A percentile compares a stretch with the other conserved stretches of the same genome.
These are phyloP conservation scores for Chaitophorus viminalis DNA, from an alignment of 2,888 invertebrate genomes.

Conservation along the genomic window DNA sequence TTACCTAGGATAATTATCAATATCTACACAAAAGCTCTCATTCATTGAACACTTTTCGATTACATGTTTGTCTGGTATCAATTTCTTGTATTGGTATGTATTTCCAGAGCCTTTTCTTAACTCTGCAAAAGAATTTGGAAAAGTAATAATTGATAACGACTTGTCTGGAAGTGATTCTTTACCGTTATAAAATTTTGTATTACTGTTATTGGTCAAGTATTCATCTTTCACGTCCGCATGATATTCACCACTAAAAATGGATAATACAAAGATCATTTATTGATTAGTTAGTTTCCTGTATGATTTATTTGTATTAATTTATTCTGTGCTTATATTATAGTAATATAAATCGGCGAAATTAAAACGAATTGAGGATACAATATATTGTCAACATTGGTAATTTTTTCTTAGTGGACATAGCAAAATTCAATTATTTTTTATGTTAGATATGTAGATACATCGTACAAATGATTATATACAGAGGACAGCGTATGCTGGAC, in stretches of 20 bases:
- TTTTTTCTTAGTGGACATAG: no score
- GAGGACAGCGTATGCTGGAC: no score
- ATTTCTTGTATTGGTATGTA: conserved; percentile 7
- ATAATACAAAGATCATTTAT: not conserved
- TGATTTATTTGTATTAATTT: no score
- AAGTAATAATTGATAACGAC: conserved; percentile 15
- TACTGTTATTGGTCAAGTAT: conserved; percentile 35
- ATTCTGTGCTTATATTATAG: no score
- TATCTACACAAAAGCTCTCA: conserved; percentile 34
- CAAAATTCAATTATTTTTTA: no score
- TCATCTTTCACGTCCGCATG: conserved; percentile 12
- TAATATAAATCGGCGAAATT: no score
- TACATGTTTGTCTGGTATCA: conserved; percentile 25
- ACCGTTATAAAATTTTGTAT: not conserved
- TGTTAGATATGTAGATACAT: no score
- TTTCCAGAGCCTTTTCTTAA: not conserved
- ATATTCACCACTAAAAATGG: conserved; percentile 11
- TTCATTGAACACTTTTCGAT: conserved; percentile 48
- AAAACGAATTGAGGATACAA: no score
- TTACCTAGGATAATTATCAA: conserved; percentile 58
- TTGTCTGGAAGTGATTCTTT: conserved; percentile 28
- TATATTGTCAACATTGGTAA: no score
- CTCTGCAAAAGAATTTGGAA: conserved; percentile 25
- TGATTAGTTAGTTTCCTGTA: no score
- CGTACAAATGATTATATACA: no score